Base-by-base conservation (phyloP, 2,888 invertebrate genomes). In the Patella pellucida region DNA sequence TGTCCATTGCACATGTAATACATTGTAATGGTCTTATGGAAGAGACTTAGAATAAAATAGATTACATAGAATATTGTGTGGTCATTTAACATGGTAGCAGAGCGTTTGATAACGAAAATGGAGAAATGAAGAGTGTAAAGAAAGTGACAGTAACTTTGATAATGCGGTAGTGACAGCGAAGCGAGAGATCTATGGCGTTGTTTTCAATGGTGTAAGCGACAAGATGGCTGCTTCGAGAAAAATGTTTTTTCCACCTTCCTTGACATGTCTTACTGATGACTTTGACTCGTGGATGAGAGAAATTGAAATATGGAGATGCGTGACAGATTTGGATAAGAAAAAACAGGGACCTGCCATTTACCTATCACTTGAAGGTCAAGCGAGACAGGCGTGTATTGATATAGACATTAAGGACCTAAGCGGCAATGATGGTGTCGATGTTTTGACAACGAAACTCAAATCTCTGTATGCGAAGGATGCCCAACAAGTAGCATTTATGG, bases 301-400 rank as follows among this genome's bases (percentile, higher is more conserved):
- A 62, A 62, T 62, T 16, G 31, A 15, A 68, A 31, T 31, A 68
- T 68, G 68, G 68, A 2, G 19, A 68, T 7, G 27, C 3, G 27
- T 68, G 1, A 68, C 68, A 3, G 68, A 68, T 68, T 19, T 68
- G 2, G 68, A 68, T 19, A 68, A 68, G n/a, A 68, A 68, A n/a
- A 68, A 68, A 31, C 23, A 31, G 3, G 68, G 68, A 14, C 23
- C 31, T 1, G 68, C 68, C 15, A 68, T 68, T 27, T 3, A 27
- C 14, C n/a, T 68, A 68, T 68, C 68, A 12, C n/a, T 68, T 2
- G 27, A 23, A 4, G 68, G 31, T 16, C 12, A 68, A 19, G 68
- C 27, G 31, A 23, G 31, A 31, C 1, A 68, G 3, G 23, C 68
- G 31, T 23, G 23, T 14, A n/a, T 14, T 2, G 68, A 68, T 19